Conservation (phyloP, 2,113 vertebrate species). For the Fulmarus glacialis region DNA sequence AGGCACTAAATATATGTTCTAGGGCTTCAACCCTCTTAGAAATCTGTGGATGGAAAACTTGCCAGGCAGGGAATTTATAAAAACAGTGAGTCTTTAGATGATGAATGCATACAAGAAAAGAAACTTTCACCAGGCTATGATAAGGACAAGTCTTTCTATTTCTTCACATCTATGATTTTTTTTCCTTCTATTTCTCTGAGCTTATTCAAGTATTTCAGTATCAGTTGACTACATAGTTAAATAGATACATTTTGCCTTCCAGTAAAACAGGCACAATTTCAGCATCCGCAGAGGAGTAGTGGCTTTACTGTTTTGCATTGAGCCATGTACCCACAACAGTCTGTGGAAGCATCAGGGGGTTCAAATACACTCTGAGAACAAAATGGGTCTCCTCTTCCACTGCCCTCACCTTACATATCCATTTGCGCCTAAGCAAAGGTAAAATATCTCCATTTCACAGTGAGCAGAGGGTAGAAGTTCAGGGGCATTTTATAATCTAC, state of each 20-base stretch:
- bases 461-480: not conserved
- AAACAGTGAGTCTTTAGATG: not conserved
- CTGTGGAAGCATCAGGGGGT: not conserved
- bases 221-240: not conserved
- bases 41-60: slow-evolving; percentile 54
- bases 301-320: not conserved
- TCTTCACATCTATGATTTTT: not conserved
- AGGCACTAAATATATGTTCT: slow-evolving; percentile 64
- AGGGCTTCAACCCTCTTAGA: slow-evolving; percentile 53
- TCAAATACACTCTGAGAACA: not conserved
- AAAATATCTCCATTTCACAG: not conserved
- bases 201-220: not conserved
- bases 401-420: not conserved
- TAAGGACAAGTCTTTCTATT: not conserved
- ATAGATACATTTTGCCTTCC: not conserved
- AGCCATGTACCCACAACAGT: not conserved
- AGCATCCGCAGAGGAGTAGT: not conserved
- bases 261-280: not conserved
- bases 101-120: slow-evolving; percentile 23
- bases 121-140: not conserved
- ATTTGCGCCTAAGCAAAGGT: not conserved
- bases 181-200: not conserved
- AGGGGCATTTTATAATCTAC: not conserved
- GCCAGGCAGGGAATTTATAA: slow-evolving; percentile 53
- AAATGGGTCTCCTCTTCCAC: not conserved